These are phyloP conservation scores for Passer montanus DNA, from an alignment of 2,113 vertebrate genomes.

Conservation along the genomic window DNA sequence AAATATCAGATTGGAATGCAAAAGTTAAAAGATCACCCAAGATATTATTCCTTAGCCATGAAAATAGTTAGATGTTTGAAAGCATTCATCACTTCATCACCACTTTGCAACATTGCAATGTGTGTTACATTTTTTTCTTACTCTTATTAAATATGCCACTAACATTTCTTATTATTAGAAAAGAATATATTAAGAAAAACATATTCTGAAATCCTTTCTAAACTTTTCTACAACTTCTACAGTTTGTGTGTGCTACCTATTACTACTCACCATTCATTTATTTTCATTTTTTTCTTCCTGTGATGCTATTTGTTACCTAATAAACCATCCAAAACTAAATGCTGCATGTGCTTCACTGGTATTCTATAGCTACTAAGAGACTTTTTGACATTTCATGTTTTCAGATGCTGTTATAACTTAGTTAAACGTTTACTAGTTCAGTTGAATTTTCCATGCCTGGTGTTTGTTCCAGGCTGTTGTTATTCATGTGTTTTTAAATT, in stretches of 20 bases:
- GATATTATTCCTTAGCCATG: neutral
- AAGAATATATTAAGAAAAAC: neutral
- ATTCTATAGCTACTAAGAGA: neutral
- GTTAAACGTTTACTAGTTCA: conserved; percentile 10
- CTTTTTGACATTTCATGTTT: neutral
- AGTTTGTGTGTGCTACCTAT: neutral
- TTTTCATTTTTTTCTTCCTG: neutral
- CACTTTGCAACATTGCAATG: neutral
- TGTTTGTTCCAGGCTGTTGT: conserved; percentile 13
- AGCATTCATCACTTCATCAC: neutral
- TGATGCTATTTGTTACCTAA: neutral
- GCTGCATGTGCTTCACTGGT: neutral
- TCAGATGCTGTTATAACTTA: neutral
- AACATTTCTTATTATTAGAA: neutral
- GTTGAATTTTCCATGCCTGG: conserved; percentile 7
- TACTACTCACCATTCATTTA: neutral
- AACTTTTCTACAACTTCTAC: neutral
- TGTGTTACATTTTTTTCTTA: neutral
- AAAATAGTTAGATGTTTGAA: neutral
- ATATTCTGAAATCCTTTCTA: neutral
- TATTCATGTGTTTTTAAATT: conserved; percentile 19
- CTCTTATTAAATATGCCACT: neutral
- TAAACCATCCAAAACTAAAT: neutral
- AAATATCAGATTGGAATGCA: neutral
- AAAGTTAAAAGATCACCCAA: neutral